Evolutionary conservation across 2,888 invertebrate species (phyloP).

Genomic region (Steinernema hermaphroditum): DNA sequence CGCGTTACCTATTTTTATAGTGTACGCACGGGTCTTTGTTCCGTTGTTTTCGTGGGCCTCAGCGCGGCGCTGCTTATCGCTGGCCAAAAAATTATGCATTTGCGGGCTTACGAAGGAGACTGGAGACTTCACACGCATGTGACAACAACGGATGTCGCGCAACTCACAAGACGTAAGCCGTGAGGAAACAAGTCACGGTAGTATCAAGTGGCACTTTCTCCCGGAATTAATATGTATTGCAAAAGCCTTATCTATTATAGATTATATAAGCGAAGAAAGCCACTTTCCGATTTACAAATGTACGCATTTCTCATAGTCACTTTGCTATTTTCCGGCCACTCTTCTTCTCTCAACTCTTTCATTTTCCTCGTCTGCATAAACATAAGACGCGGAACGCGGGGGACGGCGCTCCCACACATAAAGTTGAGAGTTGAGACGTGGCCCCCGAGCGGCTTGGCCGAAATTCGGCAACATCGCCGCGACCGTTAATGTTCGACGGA

Average conservation of each 20-base stretch:
- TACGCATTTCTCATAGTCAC: slow-evolving; percentile 13
- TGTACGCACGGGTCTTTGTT: too few species aligned
- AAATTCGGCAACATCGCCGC: neutral
- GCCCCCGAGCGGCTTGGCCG: slow-evolving; percentile 10
- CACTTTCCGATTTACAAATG: slow-evolving; percentile 26
- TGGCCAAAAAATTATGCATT: too few species aligned
- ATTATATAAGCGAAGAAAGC: slow-evolving; percentile 2
- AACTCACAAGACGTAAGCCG: too few species aligned
- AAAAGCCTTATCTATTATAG: slow-evolving; percentile 28
- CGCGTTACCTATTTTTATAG: too few species aligned
- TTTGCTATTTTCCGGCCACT: slow-evolving; percentile 16
- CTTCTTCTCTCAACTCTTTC: slow-evolving; percentile 16
- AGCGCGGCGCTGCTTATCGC: too few species aligned
- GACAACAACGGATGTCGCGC: too few species aligned
- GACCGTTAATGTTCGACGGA: slow-evolving; percentile 24
- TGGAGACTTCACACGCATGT: too few species aligned
- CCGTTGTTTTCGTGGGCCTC: too few species aligned
- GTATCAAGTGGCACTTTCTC: neutral
- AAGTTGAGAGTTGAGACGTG: slow-evolving; percentile 28
- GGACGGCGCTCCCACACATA: slow-evolving; percentile 4
- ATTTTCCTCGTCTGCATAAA: neutral
- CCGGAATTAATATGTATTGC: too few species aligned
- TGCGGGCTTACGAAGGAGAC: too few species aligned
- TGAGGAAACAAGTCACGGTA: too few species aligned
- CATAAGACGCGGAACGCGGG: slow-evolving; percentile 12